Conservation (phyloP, 2,113 vertebrate species). For the Jacana jacana region DNA sequence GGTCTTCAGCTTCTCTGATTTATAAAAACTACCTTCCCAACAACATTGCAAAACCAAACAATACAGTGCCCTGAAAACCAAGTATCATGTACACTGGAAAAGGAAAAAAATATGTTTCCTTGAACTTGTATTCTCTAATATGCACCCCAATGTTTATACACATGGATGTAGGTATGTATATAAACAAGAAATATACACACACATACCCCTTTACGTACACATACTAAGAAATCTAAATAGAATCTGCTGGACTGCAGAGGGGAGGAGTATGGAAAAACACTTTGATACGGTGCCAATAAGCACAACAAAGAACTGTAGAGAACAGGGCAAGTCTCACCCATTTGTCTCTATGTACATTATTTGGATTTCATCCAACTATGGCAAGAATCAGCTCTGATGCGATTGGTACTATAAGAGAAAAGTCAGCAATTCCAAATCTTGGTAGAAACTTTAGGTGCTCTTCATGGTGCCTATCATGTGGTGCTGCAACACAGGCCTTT, state of each 20-base stretch:
- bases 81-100: neutral
- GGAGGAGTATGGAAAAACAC: neutral
- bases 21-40: neutral
- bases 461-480: neutral
- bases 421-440: neutral
- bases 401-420: neutral
- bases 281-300: neutral
- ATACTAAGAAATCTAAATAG: neutral
- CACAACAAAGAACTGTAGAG: neutral
- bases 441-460: neutral
- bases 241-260: neutral
- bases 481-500: neutral
- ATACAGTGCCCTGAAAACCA: neutral
- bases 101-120: neutral
- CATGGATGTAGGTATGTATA: neutral
- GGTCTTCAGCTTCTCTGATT: neutral
- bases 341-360: neutral
- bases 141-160: fast-evolving
- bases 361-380: neutral
- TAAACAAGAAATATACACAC: neutral
- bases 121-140: neutral
- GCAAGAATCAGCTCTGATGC: neutral
- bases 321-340: neutral
- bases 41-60: neutral
- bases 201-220: fast-evolving